phyloP scores from a whole-genome alignment of 2,888 invertebrate species.

The Cetonia aurata region DNA sequence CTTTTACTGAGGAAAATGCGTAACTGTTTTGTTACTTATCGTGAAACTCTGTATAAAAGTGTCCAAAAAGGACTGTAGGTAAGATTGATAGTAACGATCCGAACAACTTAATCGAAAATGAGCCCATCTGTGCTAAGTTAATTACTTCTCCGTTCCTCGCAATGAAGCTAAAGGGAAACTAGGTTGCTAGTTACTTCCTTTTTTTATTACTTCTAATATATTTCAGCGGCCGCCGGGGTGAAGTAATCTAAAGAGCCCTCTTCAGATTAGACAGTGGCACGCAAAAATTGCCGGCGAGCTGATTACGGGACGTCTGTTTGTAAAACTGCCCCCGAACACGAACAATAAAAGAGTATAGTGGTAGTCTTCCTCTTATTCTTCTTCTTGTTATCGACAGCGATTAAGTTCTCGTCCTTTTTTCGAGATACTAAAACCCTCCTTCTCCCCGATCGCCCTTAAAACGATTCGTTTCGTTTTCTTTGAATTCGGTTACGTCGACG shows the following conservation, averaged over 20 bases:
- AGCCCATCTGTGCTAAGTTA: constrained; percentile 25
- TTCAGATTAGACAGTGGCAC: constrained; percentile 21
- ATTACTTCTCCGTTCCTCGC: constrained; percentile 16
- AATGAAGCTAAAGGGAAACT: constrained; percentile 21
- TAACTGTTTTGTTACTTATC: neutral
- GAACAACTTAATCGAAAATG: constrained; percentile 28
- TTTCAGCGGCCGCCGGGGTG: constrained; percentile 12
- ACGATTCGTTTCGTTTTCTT: constrained; percentile 23
- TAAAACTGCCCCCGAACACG: constrained; percentile 31
- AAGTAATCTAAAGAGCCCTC: constrained; percentile 29
- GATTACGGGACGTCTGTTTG: constrained; percentile 34
- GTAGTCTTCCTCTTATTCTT: neutral
- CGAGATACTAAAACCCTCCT: constrained; percentile 20
- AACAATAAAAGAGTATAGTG: constrained; percentile 33
- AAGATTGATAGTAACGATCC: constrained; percentile 27
- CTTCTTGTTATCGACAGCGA: constrained; percentile 34
- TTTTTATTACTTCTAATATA: constrained; percentile 31
- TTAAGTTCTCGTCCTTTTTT: constrained; percentile 23
- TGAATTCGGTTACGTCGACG: constrained; percentile 19
- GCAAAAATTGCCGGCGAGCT: constrained; percentile 21
- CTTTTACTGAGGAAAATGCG: neutral
- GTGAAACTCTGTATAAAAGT: constrained; percentile 1
- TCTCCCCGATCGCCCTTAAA: neutral
- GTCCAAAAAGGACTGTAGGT: constrained; percentile 1
- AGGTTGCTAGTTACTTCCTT: constrained; percentile 14